Evolutionary conservation across 64 coral and sea anemone species (phyloP), one percentile per base, ranked within the genome.

Genomic region (Pachyseris speciosa): DNA sequence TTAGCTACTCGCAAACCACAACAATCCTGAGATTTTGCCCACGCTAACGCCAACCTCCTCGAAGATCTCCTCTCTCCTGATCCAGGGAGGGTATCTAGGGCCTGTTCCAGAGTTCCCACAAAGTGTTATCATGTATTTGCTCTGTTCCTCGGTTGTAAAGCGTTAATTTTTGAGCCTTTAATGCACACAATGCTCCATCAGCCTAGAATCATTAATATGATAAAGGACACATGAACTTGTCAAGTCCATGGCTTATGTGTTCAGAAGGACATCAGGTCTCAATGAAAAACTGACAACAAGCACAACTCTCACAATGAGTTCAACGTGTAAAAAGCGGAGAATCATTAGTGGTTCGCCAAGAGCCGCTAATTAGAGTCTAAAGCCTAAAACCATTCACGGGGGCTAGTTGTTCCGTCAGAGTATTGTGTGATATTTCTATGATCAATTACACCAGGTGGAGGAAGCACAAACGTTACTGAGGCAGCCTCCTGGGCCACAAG

Each of bases 1-100:
- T 92, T 84, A 84, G 65, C 79, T 84, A 72, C 48, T 63, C 69
- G 48, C 29, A 73, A 92, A 92, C 89, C 89, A 92, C 89, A 92
- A 92, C 79, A 92, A 84, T 80, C 52, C 32, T 49, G 68, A 75
- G 83, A 84, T 92, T 69, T 61, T 34, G 55, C 52, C 34, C 10
- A 61, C 31, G 5, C 17, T 9, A 26, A 33, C 7, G 53, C 20
- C 5, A 58, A 40, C 52, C 52, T 39, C 57, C 77, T 38, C 11
- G 77, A 61, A 60, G 49, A 38, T 63, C 33, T 24, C 22, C 77
- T 36, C 9, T 24, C 0, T 16, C 9, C 40, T 19, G 9, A 24
- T 25, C 19, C 24, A 40, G 51, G 53, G 49, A 26, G 77, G 53
- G 52, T 55, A 12, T 20, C 19, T 3, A 30, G 53, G 37, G 4